Conservation (phyloP, 1,140 invertebrate species). For the Drosophila virilis region DNA sequence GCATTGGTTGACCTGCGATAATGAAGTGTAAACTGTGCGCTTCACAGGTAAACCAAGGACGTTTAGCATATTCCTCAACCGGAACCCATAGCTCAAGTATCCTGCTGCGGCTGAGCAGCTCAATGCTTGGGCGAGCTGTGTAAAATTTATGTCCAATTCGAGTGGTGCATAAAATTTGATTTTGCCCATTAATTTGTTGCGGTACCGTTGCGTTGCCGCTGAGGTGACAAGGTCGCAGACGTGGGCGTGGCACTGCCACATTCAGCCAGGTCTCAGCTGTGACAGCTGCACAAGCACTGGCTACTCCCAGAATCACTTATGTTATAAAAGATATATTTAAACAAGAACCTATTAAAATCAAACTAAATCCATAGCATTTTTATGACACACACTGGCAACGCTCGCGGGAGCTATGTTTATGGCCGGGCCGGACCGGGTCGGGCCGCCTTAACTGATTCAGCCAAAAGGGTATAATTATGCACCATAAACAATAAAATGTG, state of each 20-base stretch:
- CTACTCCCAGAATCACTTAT: background rate
- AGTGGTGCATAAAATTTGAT: conserved; percentile 42
- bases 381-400: conserved; percentile 20
- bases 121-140: background rate
- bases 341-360: conserved; percentile 41
- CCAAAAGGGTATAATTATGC: conserved; percentile 46
- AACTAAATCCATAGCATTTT: conserved; percentile 44
- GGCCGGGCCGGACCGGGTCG: background rate
- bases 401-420: conserved; percentile 34
- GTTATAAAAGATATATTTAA: conserved; percentile 30
- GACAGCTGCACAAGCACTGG: conserved; percentile 16
- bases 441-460: conserved; percentile 8
- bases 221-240: conserved; percentile 21
- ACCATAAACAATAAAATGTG: conserved; percentile 14
- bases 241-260: conserved; percentile 7
- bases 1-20: conserved; percentile 77
- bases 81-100: conserved; percentile 1
- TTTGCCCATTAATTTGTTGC: conserved; percentile 44
- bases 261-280: too few species aligned
- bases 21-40: conserved; percentile 67
- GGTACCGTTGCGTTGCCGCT: conserved; percentile 32
- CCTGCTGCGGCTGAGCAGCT: conserved; percentile 30
- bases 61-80: conserved; percentile 11
- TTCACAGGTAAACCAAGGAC: conserved; percentile 48
- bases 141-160: conserved; percentile 33